phyloP scores from a whole-genome alignment of 1,140 invertebrate genomes.

The Nylanderia fulva region DNA sequence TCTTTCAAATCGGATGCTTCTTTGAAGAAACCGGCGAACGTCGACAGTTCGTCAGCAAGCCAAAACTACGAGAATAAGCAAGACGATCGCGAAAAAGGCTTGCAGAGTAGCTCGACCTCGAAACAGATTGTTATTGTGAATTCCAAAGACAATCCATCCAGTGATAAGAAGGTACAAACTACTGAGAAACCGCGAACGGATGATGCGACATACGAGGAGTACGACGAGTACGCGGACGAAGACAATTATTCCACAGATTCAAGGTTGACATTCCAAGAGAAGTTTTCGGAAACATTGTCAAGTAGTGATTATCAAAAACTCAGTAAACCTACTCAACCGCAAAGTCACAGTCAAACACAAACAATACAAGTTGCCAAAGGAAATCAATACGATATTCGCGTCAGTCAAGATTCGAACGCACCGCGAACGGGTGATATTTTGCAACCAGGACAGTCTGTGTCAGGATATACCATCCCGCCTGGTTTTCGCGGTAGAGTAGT shows the following conservation, averaged over 20 bases:
- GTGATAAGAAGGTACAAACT: slow-evolving; percentile 17
- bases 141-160: slow-evolving; percentile 25
- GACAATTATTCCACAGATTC: slow-evolving; percentile 69
- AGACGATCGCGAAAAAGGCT: slow-evolving; percentile 86
- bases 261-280: slow-evolving; percentile 15
- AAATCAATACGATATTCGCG: slow-evolving; percentile 78
- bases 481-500: slow-evolving; percentile 89
- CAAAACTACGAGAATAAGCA: slow-evolving; percentile 83
- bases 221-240: slow-evolving; percentile 83
- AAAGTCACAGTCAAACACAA: slow-evolving; percentile 74
- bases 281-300: slow-evolving; percentile 1
- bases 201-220: slow-evolving; percentile 70
- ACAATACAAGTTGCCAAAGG: slow-evolving; percentile 71
- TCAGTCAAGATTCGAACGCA: slow-evolving; percentile 77
- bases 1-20: slow-evolving; percentile 78
- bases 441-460: slow-evolving; percentile 88
- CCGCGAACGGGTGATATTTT: slow-evolving; percentile 85
- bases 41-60: slow-evolving; percentile 62
- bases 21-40: slow-evolving; percentile 84
- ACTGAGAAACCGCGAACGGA: slow-evolving; percentile 56
- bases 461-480: slow-evolving; percentile 88
- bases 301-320: slow-evolving; percentile 12
- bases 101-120: slow-evolving; percentile 80
- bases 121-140: slow-evolving; percentile 68
- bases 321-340: slow-evolving; percentile 33